A percentile compares a stretch with the other conserved stretches of the same genome.
phyloP scores from a whole-genome alignment of 2,797 vertebrate species.

The Cryptoprocta ferox region DNA sequence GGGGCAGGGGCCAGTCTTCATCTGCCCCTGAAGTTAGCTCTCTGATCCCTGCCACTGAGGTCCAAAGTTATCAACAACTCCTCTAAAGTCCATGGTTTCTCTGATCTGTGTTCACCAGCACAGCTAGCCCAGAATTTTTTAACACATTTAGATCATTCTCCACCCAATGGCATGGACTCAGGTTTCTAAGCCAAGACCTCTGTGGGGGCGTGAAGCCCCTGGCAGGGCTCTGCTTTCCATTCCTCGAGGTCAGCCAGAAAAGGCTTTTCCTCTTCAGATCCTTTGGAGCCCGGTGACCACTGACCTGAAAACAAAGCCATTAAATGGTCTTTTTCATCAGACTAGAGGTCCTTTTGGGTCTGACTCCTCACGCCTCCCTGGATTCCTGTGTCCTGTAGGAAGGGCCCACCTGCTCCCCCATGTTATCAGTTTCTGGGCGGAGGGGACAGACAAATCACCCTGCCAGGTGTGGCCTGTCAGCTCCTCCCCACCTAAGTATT shows the following conservation, averaged over 20 bases:
- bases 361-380: neutral
- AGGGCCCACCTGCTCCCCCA: neutral
- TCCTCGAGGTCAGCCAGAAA: neutral
- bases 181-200: neutral
- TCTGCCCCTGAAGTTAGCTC: neutral
- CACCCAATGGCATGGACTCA: neutral
- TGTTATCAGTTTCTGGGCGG: neutral
- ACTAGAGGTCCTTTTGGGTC: neutral
- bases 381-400: accelerated
- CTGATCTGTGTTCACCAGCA: neutral
- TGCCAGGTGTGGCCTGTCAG: neutral
- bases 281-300: neutral
- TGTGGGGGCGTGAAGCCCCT: neutral
- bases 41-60: neutral
- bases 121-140: neutral
- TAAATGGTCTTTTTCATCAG: neutral
- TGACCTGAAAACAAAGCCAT: neutral
- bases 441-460: neutral
- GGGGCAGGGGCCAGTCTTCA: too few relatives aligned
- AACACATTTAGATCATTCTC: neutral
- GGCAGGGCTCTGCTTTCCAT: neutral
- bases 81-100: neutral
- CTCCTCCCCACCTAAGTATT: neutral
- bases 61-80: neutral
- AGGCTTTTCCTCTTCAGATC: neutral